These are phyloP conservation scores for Alcedo quadribrachys DNA, from an alignment of 2,797 vertebrate genomes.

Conservation along the genomic window DNA sequence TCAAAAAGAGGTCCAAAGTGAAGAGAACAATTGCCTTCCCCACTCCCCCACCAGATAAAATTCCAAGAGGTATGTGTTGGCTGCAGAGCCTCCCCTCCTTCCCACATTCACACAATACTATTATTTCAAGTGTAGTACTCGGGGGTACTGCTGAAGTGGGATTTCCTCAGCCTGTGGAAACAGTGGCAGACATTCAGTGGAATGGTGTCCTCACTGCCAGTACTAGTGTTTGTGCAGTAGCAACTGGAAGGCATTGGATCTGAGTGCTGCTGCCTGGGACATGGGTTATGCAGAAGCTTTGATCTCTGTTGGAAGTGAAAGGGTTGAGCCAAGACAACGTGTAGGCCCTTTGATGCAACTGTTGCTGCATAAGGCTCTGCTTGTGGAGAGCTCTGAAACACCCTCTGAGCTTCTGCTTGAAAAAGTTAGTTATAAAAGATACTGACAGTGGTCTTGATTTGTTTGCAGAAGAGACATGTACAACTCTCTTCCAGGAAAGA, in stretches of 20 bases:
- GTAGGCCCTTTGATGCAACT: constrained; percentile 40
- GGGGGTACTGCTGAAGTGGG: background rate
- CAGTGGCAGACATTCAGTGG: background rate
- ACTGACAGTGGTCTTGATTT: background rate
- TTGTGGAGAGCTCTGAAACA: background rate
- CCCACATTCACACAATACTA: background rate
- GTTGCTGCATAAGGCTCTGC: background rate
- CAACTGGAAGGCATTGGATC: constrained; percentile 39
- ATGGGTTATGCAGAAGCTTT: constrained; percentile 51
- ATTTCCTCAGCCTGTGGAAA: background rate
- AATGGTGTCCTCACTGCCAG: constrained; percentile 6
- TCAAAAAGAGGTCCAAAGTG: background rate
- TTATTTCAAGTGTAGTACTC: background rate
- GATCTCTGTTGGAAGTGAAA: constrained; percentile 55
- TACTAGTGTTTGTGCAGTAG: constrained; percentile 8
- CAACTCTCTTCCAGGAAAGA: background rate
- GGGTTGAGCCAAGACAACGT: constrained; percentile 37
- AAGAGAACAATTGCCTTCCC: background rate
- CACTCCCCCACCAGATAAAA: background rate
- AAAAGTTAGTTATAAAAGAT: background rate
- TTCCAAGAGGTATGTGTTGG: background rate
- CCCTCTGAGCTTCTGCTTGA: background rate
- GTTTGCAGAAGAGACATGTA: background rate
- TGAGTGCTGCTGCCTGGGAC: constrained; percentile 34
- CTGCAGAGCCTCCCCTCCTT: background rate